Evolutionary conservation across 2,797 vertebrate genomes (phyloP), one percentile per base, ranked within the genome.

Genomic region (Periophthalmus magnuspinnatus): DNA sequence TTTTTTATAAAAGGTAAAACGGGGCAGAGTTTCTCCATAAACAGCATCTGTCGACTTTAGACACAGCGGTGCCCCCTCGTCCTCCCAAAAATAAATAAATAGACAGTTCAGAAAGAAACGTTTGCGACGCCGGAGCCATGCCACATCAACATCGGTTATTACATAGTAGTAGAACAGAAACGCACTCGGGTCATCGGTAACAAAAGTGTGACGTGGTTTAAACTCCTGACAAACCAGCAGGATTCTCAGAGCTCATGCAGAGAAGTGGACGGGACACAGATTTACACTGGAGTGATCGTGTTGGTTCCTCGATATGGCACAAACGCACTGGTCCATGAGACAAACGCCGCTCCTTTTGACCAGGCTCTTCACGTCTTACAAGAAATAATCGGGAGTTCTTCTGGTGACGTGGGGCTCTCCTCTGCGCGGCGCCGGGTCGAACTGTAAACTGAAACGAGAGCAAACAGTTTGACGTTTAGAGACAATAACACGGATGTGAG

Each of bases 341-440:
- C 92, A 92, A 82, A 93, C 89, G 91, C 66, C 76, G 72, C 45
- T 63, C 75, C 75, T 80, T n/a, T 47, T 28, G 22, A 87, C 86
- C 50, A 90, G 82, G 9, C 16, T 74, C 41, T 93, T 28, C 21
- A 69, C 36, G 50, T 79, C 91, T 95, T 95, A 99, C 93, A 99
- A 95, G 93, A 99, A 99, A 90, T 99, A 99, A 91, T 99, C 97
- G 65, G 97, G 97, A 60, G 97, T 98, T 69, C 96, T 96, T 70
- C 97, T 95, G 34, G 97, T 99, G 65, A 99, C 97, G 6, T 99
- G 97, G 72, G 97, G 97, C 68, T 99, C 97, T 63, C 96, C 97
- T 95, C 97, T 93, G 67, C 97, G 96, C 0, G 97, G 97, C 1
- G 97, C 97, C 6, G 97, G 97, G 78, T 99, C 97, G 38, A 99